Evolutionary conservation across 2,888 invertebrate genomes (phyloP).

Genomic region (Galeruca laticollis): DNA sequence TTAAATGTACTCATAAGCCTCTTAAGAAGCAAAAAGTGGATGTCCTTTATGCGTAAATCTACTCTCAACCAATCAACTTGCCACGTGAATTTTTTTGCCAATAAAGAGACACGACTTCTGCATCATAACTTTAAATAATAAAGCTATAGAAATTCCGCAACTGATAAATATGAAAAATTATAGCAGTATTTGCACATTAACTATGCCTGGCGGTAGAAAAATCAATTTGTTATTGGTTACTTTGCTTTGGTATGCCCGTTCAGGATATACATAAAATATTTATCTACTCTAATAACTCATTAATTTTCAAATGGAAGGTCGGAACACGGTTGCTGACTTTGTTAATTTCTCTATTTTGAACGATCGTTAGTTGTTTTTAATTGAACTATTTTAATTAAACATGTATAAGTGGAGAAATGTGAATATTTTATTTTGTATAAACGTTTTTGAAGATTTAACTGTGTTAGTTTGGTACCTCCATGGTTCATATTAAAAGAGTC

Average conservation of each 20-base stretch:
- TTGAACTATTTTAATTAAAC: background rate
- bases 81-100: background rate
- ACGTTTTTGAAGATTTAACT: background rate
- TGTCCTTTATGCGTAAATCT: background rate
- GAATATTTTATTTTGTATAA: background rate
- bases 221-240: conserved; percentile 20
- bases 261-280: conserved; percentile 27
- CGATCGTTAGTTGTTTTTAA: background rate
- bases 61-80: background rate
- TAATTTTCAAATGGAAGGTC: conserved; percentile 19
- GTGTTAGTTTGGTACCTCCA: no score
- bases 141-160: background rate
- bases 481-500: no score
- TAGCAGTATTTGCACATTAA: background rate
- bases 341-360: background rate
- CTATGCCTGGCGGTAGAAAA: background rate
- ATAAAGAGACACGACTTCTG: background rate
- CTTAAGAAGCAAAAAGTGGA: background rate
- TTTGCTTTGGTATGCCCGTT: conserved; percentile 22
- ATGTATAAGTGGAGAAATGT: background rate
- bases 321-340: background rate
- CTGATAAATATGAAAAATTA: conserved; percentile 4
- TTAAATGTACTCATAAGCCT: background rate
- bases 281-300: conserved; percentile 10
- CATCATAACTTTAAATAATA: background rate